A percentile compares a stretch with the other conserved stretches of the same genome.
These are phyloP conservation scores for Zhuqinia jingwanae DNA, from an alignment of 2,888 invertebrate genomes.

Conservation along the genomic window DNA sequence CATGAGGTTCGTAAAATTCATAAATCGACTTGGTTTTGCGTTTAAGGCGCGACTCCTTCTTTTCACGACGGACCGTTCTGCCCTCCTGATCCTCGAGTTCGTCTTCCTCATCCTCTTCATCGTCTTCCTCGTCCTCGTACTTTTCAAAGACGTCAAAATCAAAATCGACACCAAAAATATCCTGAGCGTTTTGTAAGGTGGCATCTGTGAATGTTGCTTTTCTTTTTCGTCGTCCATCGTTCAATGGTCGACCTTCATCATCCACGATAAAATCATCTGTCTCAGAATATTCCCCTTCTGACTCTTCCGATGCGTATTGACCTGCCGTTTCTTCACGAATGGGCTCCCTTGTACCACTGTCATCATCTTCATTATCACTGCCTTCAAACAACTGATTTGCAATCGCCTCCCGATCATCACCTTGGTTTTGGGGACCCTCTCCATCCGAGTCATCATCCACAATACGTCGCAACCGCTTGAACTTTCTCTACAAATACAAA, in stretches of 20 bases:
- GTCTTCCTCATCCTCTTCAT: constrained; percentile 87
- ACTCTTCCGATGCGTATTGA: constrained; percentile 89
- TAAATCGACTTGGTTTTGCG: constrained; percentile 92
- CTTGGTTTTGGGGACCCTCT: constrained; percentile 89
- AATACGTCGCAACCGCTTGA: constrained; percentile 90
- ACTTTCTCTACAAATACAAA: constrained; percentile 82
- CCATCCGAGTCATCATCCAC: constrained; percentile 96
- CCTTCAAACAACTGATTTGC: constrained; percentile 94
- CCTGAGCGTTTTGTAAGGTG: constrained; percentile 98
- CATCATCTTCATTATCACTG: constrained; percentile 92
- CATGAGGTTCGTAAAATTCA: constrained; percentile 98
- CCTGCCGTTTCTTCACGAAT: constrained; percentile 83
- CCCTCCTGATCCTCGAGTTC: constrained; percentile 89
- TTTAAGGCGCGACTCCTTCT: constrained; percentile 89
- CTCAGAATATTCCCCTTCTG: constrained; percentile 91
- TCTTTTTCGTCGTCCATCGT: constrained; percentile 89
- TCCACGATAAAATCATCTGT: constrained; percentile 99
- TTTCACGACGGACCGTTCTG: constrained; percentile 84
- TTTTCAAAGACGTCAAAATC: constrained; percentile 95
- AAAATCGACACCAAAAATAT: constrained; percentile 99
- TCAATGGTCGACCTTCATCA: constrained; percentile 94
- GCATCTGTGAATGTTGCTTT: constrained; percentile 93
- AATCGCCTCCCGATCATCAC: constrained; percentile 91
- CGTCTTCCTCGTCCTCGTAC: constrained; percentile 92
- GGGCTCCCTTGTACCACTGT: constrained; percentile 86